phyloP scores from a whole-genome alignment of 2,113 vertebrate species.

The Taxidea taxus region DNA sequence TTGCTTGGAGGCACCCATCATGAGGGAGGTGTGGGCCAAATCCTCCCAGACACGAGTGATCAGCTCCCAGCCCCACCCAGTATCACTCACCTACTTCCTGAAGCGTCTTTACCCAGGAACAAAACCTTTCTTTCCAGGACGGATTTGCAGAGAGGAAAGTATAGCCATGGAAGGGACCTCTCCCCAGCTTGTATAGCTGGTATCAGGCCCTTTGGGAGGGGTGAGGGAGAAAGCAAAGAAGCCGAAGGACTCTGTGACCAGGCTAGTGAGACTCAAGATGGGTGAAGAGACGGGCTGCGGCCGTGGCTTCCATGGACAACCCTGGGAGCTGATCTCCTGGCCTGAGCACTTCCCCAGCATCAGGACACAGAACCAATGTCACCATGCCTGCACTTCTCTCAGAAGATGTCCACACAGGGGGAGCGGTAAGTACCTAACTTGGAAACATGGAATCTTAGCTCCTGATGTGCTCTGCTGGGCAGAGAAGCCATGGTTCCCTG shows the following conservation, averaged over 20 bases:
- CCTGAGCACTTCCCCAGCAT: not conserved
- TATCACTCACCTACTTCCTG: not conserved
- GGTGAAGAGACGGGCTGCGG: too few relatives aligned
- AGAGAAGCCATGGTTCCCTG: not conserved
- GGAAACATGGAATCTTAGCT: not conserved
- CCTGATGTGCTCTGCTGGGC: not conserved
- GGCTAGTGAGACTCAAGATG: not conserved
- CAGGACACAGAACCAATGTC: not conserved
- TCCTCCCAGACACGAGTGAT: not conserved
- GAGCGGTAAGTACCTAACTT: not conserved
- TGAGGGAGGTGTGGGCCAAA: not conserved
- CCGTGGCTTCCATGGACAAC: not conserved
- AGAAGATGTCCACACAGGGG: not conserved
- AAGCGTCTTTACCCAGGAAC: not conserved
- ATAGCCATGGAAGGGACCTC: not conserved
- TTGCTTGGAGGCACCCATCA: not conserved
- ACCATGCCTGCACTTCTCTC: not conserved
- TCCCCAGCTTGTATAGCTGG: not conserved
- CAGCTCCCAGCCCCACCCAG: accelerated
- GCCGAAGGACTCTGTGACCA: not conserved
- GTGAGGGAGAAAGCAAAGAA: not conserved
- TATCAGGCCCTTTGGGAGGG: not conserved
- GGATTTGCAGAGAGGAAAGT: not conserved
- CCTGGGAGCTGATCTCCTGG: not conserved
- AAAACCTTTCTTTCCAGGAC: not conserved